Conservation (phyloP, 2,797 vertebrate species). For the Eurystomus glaucurus region DNA sequence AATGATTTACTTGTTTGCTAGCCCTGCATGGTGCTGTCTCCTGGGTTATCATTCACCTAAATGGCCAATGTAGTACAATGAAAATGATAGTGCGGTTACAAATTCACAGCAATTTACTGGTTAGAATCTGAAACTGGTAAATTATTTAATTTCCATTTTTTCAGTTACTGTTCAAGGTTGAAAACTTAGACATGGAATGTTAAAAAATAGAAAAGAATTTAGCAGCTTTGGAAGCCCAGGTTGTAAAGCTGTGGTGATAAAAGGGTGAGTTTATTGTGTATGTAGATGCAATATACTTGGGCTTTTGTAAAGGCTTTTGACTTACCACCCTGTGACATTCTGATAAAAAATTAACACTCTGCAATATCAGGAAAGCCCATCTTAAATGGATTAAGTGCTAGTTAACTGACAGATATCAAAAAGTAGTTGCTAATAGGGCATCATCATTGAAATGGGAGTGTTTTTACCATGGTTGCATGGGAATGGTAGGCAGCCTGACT, state of each 20-base stretch:
- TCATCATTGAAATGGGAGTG: neutral
- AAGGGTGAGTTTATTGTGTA: neutral
- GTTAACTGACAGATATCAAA: conserved; percentile 12
- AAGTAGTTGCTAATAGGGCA: neutral
- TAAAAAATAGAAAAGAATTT: conserved; percentile 50
- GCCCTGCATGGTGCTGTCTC: conserved; percentile 75
- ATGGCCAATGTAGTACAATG: conserved; percentile 76
- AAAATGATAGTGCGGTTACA: conserved; percentile 68
- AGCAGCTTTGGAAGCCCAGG: conserved; percentile 3
- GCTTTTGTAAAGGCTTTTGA: neutral
- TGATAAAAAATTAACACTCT: conserved; percentile 51
- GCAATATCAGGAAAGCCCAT: conserved; percentile 33
- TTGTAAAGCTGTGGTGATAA: conserved; percentile 12
- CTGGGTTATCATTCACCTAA: conserved; percentile 75
- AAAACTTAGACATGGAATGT: conserved; percentile 28
- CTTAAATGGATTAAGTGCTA: conserved; percentile 17
- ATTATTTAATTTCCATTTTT: conserved; percentile 77
- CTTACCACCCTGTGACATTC: conserved; percentile 6
- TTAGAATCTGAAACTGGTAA: conserved; percentile 71
- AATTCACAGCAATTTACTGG: conserved; percentile 70
- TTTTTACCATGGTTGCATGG: neutral
- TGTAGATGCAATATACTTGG: neutral
- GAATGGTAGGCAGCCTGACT: neutral
- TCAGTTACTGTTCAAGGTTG: conserved; percentile 66
- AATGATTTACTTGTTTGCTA: conserved; percentile 80